phyloP scores from a whole-genome alignment of 2,888 invertebrate species.

The Drosophila melanocephala region DNA sequence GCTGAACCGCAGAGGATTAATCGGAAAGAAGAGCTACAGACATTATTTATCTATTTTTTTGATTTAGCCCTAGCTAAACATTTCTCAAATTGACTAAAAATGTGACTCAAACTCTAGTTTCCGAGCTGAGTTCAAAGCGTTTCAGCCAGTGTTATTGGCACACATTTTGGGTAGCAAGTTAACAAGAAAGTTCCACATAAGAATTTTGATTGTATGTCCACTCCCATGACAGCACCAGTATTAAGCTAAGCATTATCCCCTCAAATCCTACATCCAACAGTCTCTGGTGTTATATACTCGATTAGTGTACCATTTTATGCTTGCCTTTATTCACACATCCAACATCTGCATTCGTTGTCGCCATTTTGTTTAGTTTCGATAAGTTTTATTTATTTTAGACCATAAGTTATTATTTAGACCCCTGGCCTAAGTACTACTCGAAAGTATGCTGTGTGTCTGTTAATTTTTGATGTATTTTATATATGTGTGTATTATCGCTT shows the following conservation, averaged over 20 bases:
- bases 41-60: neutral
- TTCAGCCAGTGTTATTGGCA: constrained; percentile 24
- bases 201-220: constrained; percentile 43
- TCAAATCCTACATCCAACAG: constrained; percentile 19
- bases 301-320: constrained; percentile 35
- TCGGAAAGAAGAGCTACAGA: neutral
- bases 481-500: constrained; percentile 73
- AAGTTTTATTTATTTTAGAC: constrained; percentile 77
- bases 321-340: constrained; percentile 36
- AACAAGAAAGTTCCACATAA: constrained; percentile 38
- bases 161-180: constrained; percentile 21
- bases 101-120: neutral
- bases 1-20: constrained; percentile 8
- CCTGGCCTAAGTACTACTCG: constrained; percentile 53
- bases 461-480: constrained; percentile 39
- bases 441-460: constrained; percentile 63
- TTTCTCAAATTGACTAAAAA: neutral
- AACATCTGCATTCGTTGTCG: constrained; percentile 53
- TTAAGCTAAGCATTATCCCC: constrained; percentile 72
- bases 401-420: constrained; percentile 39
- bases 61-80: neutral
- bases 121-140: neutral
- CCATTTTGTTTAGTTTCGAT: constrained; percentile 66
- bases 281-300: constrained; percentile 52
- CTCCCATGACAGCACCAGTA: constrained; percentile 80